Base-by-base conservation (phyloP, 2,888 invertebrate genomes). In the Phyllotreta cruciferae region DNA sequence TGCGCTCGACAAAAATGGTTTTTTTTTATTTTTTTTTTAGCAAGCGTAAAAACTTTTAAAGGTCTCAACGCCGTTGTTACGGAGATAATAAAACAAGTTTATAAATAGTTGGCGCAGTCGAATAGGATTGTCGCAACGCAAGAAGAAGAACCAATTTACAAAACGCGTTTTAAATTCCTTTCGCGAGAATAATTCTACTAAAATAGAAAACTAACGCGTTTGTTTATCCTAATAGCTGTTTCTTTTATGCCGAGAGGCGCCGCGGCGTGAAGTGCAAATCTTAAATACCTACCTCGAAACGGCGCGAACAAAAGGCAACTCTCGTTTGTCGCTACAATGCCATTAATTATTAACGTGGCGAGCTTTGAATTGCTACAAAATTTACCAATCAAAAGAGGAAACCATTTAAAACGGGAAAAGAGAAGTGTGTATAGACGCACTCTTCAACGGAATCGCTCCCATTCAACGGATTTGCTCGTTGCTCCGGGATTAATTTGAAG, bases 401-500 rank as follows among this genome's bases (percentile, higher is more conserved):
- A 42, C 55, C 42, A 37, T 42, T 35, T 55, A 41, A 44, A 36
- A 11, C 38, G 14, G 8, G 38, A 11, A 5, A 38, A 39, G 38
- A 47, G 38, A n/a, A 11, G 11, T 38, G 6, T 35, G 41, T 24
- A 13, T 37, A 41, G 45, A 47, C 44, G 36, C 13, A 57, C 57
- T 47, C 39, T 49, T 42, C 45, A 57, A 58, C 52, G 60, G 44
- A 60, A 60, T 60, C 63, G 60, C 63, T 62, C 42, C 24, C 55
- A 56, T 57, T 61, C 61, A 62, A 45, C 61, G 56, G 67, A 67
- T 67, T 67, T 67, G 58, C 63, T 63, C 65, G 63, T 66, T 66
- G 65, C 63, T 66, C 58, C 56, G 62, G 62, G 58, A 67, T 70
- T 69, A 71, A 71, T 71, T 69, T 68, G 66, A 66, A 73, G 67